phyloP scores from a whole-genome alignment of 2,888 invertebrate genomes.

The Andrena praecox region DNA sequence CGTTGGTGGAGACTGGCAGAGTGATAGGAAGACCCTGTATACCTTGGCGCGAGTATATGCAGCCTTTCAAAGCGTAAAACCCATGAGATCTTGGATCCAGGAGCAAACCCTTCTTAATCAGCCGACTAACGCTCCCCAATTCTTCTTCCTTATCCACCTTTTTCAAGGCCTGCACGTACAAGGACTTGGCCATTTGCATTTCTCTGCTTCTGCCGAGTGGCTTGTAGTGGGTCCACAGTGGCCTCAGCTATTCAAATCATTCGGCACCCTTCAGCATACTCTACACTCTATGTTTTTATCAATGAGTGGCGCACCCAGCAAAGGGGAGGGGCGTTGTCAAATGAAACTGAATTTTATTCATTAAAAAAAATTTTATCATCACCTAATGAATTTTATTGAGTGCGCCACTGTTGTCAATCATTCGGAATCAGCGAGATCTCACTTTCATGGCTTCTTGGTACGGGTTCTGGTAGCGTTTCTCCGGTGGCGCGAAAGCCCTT shows the following conservation, averaged over 20 bases:
- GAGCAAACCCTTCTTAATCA: slow-evolving; percentile 64
- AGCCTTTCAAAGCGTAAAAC: slow-evolving; percentile 66
- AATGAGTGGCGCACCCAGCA: not conserved
- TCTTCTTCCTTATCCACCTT: slow-evolving; percentile 28
- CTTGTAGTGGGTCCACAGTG: slow-evolving; percentile 39
- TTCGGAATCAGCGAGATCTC: not conserved
- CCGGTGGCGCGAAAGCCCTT: slow-evolving; percentile 22
- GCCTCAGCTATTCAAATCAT: slow-evolving; percentile 27
- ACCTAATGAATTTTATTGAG: no score
- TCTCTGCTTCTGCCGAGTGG: slow-evolving; percentile 28
- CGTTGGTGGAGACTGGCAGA: not conserved
- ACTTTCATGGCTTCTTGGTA: slow-evolving; percentile 47
- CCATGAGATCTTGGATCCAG: slow-evolving; percentile 59
- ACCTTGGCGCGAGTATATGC: slow-evolving; percentile 60
- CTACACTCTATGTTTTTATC: not conserved
- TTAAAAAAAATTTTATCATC: no score
- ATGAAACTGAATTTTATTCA: no score
- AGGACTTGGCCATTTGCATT: slow-evolving; percentile 18
- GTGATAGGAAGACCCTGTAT: not conserved
- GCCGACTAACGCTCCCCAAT: not conserved
- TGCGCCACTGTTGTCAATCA: not conserved
- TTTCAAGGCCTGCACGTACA: slow-evolving; percentile 43
- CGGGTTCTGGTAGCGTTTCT: slow-evolving; percentile 38
- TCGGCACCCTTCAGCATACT: not conserved
- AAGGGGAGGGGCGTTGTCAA: no score